Conservation (phyloP, 2,113 vertebrate genomes). For the Sula dactylatra region DNA sequence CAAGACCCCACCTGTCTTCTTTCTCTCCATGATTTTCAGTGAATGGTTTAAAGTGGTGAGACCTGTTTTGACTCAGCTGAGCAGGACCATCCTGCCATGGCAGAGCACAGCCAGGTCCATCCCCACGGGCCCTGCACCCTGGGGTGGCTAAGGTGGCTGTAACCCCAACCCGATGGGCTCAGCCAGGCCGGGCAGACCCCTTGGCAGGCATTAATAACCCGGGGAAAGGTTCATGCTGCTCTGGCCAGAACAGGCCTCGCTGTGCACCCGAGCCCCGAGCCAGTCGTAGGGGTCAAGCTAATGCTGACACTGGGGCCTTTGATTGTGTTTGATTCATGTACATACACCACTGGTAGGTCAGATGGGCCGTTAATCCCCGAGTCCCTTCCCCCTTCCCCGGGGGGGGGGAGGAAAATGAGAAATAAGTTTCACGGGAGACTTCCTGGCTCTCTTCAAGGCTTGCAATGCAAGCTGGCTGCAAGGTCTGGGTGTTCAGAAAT, state of each 20-base stretch:
- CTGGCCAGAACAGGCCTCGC: neutral
- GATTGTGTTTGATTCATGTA: conserved; percentile 72
- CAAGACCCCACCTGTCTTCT: neutral
- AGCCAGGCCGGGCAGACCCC: neutral
- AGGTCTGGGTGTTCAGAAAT: neutral
- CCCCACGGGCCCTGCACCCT: accelerated
- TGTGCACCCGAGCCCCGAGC: neutral
- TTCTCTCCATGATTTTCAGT: neutral
- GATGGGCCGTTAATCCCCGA: conserved; percentile 22
- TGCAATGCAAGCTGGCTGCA: neutral
- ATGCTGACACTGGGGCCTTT: conserved; percentile 59
- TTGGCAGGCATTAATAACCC: neutral
- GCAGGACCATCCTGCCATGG: accelerated
- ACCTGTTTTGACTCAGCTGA: neutral
- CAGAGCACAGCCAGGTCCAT: neutral
- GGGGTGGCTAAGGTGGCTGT: neutral
- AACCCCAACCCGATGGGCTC: neutral
- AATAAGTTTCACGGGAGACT: neutral
- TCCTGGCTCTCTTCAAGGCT: neutral
- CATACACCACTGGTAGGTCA: conserved; percentile 36
- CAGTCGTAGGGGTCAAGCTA: conserved; percentile 30
- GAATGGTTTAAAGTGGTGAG: neutral
- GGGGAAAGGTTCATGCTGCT: neutral
- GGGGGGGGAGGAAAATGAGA: neutral
- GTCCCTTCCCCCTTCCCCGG: conserved; percentile 25